Percentiles rank a stretch among this genome's conserved stretches.
Conservation (phyloP, 2,113 vertebrate species). For the Chaetorhynchus papuensis region DNA sequence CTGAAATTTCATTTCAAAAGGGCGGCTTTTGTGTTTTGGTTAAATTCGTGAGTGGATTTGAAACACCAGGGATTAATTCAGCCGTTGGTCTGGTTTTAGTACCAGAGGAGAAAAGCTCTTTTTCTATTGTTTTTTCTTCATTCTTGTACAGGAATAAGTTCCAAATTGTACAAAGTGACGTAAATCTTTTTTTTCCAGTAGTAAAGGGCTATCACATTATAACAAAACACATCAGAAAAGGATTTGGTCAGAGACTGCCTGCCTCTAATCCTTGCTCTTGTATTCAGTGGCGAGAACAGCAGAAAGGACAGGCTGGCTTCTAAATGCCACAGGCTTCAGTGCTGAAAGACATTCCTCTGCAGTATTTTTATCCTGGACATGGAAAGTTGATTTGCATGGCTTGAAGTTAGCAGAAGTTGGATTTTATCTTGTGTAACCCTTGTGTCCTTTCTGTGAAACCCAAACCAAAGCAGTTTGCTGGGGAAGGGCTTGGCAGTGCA, state of each 20-base stretch:
- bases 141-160: not conserved
- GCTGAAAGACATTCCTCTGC: not conserved
- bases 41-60: not conserved
- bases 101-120: not conserved
- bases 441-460: not conserved
- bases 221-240: not conserved
- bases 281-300: not conserved
- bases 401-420: not conserved
- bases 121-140: not conserved
- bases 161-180: not conserved
- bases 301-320: not conserved
- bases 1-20: not conserved
- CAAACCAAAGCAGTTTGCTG: not conserved
- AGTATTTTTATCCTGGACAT: not conserved
- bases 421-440: not conserved
- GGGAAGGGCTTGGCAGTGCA: not conserved
- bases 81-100: not conserved
- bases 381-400: not conserved
- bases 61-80: slow-evolving; percentile 8
- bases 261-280: not conserved
- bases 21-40: not conserved
- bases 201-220: not conserved
- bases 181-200: not conserved
- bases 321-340: not conserved
- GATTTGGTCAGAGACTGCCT: slow-evolving; percentile 13